Conservation (phyloP, 1,140 invertebrate genomes). For the Andrena cerasifolii region DNA sequence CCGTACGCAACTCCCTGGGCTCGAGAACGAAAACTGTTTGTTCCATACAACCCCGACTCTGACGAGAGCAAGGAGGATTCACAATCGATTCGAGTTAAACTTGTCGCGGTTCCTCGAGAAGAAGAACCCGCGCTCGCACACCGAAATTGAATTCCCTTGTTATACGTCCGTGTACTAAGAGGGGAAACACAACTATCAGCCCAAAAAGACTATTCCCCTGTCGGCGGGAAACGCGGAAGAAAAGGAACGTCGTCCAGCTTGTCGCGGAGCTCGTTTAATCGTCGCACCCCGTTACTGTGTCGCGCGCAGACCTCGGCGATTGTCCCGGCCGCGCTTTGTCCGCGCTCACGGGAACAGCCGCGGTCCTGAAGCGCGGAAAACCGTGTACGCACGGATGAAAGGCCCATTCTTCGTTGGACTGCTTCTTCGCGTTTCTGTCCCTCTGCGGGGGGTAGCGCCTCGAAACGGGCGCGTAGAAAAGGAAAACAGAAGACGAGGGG, state of each 20-base stretch:
- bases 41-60: too few relatives aligned
- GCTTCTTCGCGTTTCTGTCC: slow-evolving; percentile 13
- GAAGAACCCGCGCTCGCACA: too few relatives aligned
- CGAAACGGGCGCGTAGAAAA: background rate
- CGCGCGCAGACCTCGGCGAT: too few relatives aligned
- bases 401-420: background rate
- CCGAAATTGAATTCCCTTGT: too few relatives aligned
- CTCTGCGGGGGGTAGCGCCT: slow-evolving; percentile 8
- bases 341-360: slow-evolving; percentile 2
- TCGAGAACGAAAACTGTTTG: too few relatives aligned
- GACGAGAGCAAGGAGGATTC: too few relatives aligned
- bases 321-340: slow-evolving; percentile 20
- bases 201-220: too few relatives aligned
- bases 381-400: slow-evolving; percentile 9
- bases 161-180: too few relatives aligned
- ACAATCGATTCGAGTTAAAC: too few relatives aligned
- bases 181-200: too few relatives aligned
- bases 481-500: background rate
- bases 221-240: background rate
- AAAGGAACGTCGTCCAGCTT: background rate
- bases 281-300: background rate
- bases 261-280: slow-evolving; percentile 3
- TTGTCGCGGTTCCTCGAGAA: too few relatives aligned
- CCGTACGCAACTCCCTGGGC: too few relatives aligned
- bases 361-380: background rate